A percentile compares a stretch with the other conserved stretches of the same genome.
These are phyloP conservation scores for Calliopsis andreniformis DNA, from an alignment of 1,140 invertebrate genomes.

Conservation along the genomic window DNA sequence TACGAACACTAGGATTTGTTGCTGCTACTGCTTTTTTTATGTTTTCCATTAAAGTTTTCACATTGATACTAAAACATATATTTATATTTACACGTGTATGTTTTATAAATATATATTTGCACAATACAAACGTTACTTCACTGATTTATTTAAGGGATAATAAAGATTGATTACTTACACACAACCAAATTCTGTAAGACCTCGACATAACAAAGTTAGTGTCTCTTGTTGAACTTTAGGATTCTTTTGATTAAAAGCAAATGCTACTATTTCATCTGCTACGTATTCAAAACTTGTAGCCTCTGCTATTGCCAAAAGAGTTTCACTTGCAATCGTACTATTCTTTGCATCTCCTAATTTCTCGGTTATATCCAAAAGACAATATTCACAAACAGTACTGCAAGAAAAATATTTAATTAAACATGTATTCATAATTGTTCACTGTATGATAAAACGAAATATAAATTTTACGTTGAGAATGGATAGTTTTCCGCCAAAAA, in stretches of 20 bases:
- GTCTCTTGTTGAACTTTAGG: slow-evolving; percentile 95
- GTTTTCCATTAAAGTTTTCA: slow-evolving; percentile 90
- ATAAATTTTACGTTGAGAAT: slow-evolving; percentile 84
- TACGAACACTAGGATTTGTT: slow-evolving; percentile 91
- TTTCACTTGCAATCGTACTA: slow-evolving; percentile 86
- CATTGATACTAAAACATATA: slow-evolving; percentile 85
- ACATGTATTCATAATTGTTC: not conserved
- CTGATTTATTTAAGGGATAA: slow-evolving; percentile 21
- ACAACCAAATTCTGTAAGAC: slow-evolving; percentile 93
- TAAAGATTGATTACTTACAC: slow-evolving; percentile 80
- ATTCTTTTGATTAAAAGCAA: slow-evolving; percentile 93
- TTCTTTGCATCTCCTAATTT: slow-evolving; percentile 94
- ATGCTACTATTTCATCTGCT: slow-evolving; percentile 86
- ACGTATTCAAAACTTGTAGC: slow-evolving; percentile 89
- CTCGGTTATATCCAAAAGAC: slow-evolving; percentile 90
- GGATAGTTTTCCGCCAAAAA: slow-evolving; percentile 89
- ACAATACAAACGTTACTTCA: slow-evolving; percentile 20
- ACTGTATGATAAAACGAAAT: not conserved
- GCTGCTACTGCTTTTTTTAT: slow-evolving; percentile 92
- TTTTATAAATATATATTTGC: no score
- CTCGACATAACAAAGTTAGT: slow-evolving; percentile 89
- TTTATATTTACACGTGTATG: no score
- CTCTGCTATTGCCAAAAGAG: slow-evolving; percentile 89
- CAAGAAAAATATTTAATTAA: slow-evolving; percentile 33
- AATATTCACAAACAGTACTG: slow-evolving; percentile 88